phyloP scores from a whole-genome alignment of 1,140 invertebrate genomes.

The Drosophila oshimai region DNA sequence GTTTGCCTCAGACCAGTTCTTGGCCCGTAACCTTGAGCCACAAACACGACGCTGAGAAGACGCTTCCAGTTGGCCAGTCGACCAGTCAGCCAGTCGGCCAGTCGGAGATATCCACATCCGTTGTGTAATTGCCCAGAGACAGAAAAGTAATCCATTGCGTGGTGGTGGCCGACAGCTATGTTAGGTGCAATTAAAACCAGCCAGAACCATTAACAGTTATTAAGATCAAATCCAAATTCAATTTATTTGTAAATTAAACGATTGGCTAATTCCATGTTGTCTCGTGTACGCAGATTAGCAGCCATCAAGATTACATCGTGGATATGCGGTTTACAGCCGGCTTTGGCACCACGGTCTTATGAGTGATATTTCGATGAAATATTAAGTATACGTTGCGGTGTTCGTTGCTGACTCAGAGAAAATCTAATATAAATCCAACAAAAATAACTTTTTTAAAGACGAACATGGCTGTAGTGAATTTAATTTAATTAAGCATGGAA shows the following conservation, averaged over 20 bases:
- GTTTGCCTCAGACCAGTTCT: constrained; percentile 59
- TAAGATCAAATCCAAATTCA: constrained; percentile 56
- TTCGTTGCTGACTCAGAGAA: background rate
- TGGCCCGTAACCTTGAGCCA: constrained; percentile 62
- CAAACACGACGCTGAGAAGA: constrained; percentile 49
- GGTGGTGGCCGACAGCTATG: constrained; percentile 9
- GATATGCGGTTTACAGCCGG: background rate
- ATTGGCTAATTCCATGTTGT: constrained; percentile 36
- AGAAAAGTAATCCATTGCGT: constrained; percentile 1
- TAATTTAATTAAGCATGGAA: background rate
- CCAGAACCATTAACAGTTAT: constrained; percentile 55
- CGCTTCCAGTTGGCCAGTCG: constrained; percentile 41
- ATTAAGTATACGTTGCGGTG: constrained; percentile 38
- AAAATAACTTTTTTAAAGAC: background rate
- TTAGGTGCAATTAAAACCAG: constrained; percentile 36
- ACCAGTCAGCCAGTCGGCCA: constrained; percentile 31
- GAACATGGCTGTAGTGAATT: background rate
- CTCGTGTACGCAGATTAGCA: constrained; percentile 27
- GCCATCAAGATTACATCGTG: constrained; percentile 9
- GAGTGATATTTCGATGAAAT: constrained; percentile 27
- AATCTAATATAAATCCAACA: background rate
- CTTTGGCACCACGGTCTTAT: background rate
- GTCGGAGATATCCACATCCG: constrained; percentile 19
- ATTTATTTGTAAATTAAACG: constrained; percentile 58
- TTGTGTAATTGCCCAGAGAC: constrained; percentile 39